Percentiles rank a stretch among this genome's conserved stretches.
Conservation (phyloP, 2,113 vertebrate genomes). For the Tragelaphus scriptus region DNA sequence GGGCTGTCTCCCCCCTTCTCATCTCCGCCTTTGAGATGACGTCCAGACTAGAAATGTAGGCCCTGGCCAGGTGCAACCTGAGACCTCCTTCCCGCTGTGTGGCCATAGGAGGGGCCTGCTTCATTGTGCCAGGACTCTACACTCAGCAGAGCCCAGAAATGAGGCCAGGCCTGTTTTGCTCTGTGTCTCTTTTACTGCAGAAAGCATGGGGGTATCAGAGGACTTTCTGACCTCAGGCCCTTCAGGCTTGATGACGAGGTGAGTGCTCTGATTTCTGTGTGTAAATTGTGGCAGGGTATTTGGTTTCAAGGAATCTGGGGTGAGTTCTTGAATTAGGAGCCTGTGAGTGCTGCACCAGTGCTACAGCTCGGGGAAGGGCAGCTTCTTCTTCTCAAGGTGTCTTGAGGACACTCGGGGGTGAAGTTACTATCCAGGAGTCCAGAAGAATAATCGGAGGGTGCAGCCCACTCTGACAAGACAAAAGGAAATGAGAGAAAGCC, state of each 20-base stretch:
- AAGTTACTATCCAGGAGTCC: background rate
- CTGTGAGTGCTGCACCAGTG: background rate
- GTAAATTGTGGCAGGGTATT: background rate
- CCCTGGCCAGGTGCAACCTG: background rate
- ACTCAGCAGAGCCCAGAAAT: conserved; percentile 10
- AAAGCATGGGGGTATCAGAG: background rate
- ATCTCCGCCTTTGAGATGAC: background rate
- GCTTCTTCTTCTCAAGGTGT: background rate
- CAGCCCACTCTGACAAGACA: background rate
- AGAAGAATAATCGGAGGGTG: background rate
- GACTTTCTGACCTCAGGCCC: background rate
- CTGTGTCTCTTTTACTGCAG: background rate
- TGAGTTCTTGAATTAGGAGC: conserved; percentile 10
- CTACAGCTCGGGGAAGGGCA: background rate
- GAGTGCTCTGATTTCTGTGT: background rate
- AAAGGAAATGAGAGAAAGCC: background rate
- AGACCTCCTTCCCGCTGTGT: background rate
- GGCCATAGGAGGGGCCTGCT: background rate
- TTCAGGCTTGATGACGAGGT: background rate
- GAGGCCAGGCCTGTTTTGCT: conserved; percentile 26
- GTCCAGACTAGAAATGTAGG: background rate
- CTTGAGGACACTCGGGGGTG: background rate
- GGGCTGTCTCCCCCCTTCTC: background rate
- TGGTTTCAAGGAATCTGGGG: conserved; percentile 2
- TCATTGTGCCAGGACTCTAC: background rate